Base-by-base conservation (phyloP, 64 coral and sea anemone species). In the Porites lutea region DNA sequence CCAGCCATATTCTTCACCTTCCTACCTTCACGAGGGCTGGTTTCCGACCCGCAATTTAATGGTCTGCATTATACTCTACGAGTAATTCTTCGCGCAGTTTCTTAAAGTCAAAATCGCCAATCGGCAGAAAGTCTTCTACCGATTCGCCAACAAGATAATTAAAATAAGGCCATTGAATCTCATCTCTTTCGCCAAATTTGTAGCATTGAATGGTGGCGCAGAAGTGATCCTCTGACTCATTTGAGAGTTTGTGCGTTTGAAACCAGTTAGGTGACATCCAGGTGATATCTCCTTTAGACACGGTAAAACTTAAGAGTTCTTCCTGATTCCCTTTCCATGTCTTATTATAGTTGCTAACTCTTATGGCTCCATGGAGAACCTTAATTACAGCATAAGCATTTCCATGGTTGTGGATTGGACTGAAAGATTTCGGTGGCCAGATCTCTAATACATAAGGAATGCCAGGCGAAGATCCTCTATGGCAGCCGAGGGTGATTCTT, bases 261-360 rank as follows among this genome's bases (percentile, higher is more conserved):
- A 66, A 90, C 89, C 89, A 90, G 62, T 79, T 90, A 13, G 89
- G 89, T 2, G 89, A 81, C 48, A 90, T 81, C 87, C 77, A 90
- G 8, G 89, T 90, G 13, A 82, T 76, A 65, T 82, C 89, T 19
- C 65, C 65, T 82, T 82, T 37, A 0, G 20, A 68, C 15, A 54
- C 89, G 13, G 19, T 22, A 4, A 72, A 18, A 21, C 55, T 69
- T 20, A 15, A 23, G 10, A 90, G 63, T 22, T 90, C 67, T 57
- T 89, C n/a, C 48, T 59, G 16, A 22, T 14, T 68, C 3, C 70
- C 12, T 3, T 70, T 37, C 44, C 65, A 69, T 6, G 68, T 82
- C 20, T 90, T 90, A 54, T 90, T 90, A 76, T 90, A 90, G 23
- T 67, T 37, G 19, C 16, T 58, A 3, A 90, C 15, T 22, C 65